These are phyloP conservation scores for Columba janthina DNA, from an alignment of 2,113 vertebrate genomes.

Conservation along the genomic window DNA sequence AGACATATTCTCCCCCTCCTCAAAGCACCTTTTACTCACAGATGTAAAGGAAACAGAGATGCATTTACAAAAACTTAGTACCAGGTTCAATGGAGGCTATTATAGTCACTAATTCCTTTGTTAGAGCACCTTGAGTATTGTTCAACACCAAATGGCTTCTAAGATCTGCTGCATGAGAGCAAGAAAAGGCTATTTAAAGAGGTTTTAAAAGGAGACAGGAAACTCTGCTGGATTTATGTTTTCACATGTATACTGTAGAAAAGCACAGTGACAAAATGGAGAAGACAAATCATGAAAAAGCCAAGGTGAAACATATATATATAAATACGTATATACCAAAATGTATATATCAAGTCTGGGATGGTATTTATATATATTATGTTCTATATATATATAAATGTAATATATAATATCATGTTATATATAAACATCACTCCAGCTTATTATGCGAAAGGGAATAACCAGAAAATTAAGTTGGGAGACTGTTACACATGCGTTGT, in stretches of 20 bases:
- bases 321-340: neutral
- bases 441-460: constrained; percentile 1
- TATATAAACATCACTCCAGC: neutral
- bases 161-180: neutral
- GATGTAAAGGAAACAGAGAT: neutral
- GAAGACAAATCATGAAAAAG: neutral
- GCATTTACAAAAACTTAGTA: neutral
- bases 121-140: neutral
- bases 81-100: neutral
- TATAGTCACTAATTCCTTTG: neutral
- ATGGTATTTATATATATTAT: neutral
- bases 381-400: neutral
- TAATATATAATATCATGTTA: neutral
- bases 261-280: neutral
- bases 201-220: neutral
- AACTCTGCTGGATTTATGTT: neutral
- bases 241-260: neutral
- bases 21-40: neutral
- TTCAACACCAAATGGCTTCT: neutral
- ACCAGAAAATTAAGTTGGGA: constrained; percentile 14
- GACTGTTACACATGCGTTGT: neutral
- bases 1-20: neutral
- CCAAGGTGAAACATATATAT: neutral
- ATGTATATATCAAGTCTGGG: neutral
- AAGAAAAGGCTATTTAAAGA: neutral